A percentile compares a stretch with the other conserved stretches of the same genome.
phyloP scores from a whole-genome alignment of 1,140 invertebrate genomes.

The Anadara kagoshimensis region DNA sequence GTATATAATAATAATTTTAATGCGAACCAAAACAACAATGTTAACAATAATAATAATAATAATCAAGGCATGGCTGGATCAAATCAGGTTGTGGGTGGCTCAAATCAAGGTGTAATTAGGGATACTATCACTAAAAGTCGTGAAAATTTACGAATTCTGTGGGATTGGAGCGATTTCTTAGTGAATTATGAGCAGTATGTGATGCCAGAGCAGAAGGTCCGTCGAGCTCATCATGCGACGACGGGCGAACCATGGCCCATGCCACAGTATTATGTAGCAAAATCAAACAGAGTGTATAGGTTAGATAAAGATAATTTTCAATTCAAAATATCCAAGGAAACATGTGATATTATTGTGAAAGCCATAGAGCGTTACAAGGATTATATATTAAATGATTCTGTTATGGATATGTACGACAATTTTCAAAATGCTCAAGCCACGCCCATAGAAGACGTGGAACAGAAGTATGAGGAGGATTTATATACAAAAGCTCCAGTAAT shows the following conservation, averaged over 20 bases:
- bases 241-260: conserved; percentile 70
- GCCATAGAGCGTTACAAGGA: conserved; percentile 77
- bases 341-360: conserved; percentile 77
- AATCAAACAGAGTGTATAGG: conserved; percentile 55
- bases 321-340: conserved; percentile 65
- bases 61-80: no score
- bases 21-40: no score
- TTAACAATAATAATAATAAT: no score
- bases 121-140: no score
- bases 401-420: conserved; percentile 66
- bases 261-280: conserved; percentile 68
- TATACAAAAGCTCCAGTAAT: conserved; percentile 54
- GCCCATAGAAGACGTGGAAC: conserved; percentile 49
- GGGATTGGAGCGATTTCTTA: conserved; percentile 69
- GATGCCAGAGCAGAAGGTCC: conserved; percentile 64
- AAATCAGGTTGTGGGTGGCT: no score
- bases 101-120: no score
- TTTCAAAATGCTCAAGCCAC: conserved; percentile 63
- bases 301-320: conserved; percentile 54
- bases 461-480: conserved; percentile 53
- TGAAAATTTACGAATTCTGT: conserved; percentile 43
- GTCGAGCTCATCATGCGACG: conserved; percentile 61
- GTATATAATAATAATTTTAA: no score
- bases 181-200: conserved; percentile 65
- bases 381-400: conserved; percentile 70